These are phyloP conservation scores for Pocillopora grandis DNA, from an alignment of 92 coral and sea anemone genomes.

Conservation along the genomic window DNA sequence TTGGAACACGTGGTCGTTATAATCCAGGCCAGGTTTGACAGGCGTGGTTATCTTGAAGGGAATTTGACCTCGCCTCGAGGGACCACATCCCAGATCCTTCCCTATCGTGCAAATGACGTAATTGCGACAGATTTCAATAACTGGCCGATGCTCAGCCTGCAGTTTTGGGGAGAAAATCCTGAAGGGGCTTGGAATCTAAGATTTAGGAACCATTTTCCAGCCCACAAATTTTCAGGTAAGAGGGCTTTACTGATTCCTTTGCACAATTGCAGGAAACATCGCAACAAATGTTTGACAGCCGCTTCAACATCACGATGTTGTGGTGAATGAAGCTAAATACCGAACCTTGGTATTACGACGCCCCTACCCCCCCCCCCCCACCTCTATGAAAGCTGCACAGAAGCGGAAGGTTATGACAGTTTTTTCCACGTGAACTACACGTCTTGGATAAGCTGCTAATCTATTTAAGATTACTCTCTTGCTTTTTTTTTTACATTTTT, in stretches of 20 bases:
- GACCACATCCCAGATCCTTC: conserved; percentile 34
- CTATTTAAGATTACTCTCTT: background rate
- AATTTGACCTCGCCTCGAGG: conserved; percentile 33
- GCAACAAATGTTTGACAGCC: no score
- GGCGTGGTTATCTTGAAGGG: conserved; percentile 48
- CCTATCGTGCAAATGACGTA: conserved; percentile 40
- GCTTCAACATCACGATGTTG: no score
- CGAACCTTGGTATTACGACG: no score
- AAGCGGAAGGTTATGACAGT: no score
- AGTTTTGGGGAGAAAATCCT: conserved; percentile 42
- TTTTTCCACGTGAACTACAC: no score
- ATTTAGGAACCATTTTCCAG: conserved; percentile 14
- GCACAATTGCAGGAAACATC: no score
- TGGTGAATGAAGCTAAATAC: no score
- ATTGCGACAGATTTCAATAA: conserved; percentile 16
- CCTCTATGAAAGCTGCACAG: no score
- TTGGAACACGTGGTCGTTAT: conserved; percentile 38
- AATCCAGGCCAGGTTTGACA: conserved; percentile 26
- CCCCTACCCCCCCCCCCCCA: no score
- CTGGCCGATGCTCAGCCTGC: conserved; percentile 41
- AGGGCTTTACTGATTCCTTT: background rate
- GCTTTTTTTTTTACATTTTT: background rate
- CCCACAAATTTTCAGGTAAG: conserved; percentile 26
- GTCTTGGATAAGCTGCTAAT: no score
- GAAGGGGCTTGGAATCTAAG: conserved; percentile 32